Base-by-base conservation (phyloP, 2,888 invertebrate genomes). In the Blera fallax region DNA sequence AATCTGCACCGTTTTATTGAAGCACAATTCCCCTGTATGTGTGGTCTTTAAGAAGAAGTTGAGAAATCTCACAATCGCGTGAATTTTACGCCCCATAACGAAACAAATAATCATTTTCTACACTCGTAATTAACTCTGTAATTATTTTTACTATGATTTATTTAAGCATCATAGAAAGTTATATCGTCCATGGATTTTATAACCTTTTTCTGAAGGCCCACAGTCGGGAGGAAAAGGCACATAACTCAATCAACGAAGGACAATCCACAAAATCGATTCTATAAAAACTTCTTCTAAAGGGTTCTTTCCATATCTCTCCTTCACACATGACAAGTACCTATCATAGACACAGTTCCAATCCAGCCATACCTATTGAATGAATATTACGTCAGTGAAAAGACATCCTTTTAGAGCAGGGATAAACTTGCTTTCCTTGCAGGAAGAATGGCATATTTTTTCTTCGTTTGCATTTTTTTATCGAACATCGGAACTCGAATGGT, bases 1-100 rank as follows among this genome's bases (percentile, higher is more conserved):
- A 48, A 48, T 21, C 48, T 48, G 21, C 3, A 21, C 21, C 18
- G 10, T 2, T 11, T 48, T 10, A 21, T 10, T 48, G 21, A 18
- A 48, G 11, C 21, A 16, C 40, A 45, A 32, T 18, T 29, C 50
- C 8, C n/a, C 34, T 16, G 4, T 14, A 18, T 50, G 16, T 54
- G 62, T 43, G 62, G 43, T 52, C 60, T 62, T 40, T 21, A 50
- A 37, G 29, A 18, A 29, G 14, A 43, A 56, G 27, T 11, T 45
- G 29, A 70, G 24, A 45, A 54, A 34, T 64, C 24, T 43, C 16
- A 10, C 8, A 14, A 78, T 78, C 62, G 78, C 83, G 73, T 83
- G 83, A 21, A 40, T 72, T 73, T 73, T 24, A 73, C 40, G 67
- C 60, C 48, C 78, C 83, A 78, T 48, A 62, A 73, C 37, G 14